Conservation (phyloP, 2,113 vertebrate genomes). For the Cavia aperea region DNA sequence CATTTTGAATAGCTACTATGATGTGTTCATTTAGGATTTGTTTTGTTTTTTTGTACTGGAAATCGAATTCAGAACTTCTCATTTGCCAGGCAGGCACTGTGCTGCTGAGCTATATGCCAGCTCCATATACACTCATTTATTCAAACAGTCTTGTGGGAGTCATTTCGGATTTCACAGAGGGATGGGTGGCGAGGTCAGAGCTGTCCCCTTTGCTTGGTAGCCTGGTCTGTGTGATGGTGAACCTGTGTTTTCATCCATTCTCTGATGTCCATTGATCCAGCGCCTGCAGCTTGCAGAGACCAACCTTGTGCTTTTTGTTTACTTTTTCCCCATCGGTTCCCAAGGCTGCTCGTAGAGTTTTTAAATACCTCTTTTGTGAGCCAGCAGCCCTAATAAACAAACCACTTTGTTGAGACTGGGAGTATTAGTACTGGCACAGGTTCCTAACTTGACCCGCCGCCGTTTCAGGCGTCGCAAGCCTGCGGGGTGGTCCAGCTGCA, state of each 20-base stretch:
- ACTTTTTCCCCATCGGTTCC: conserved; percentile 41
- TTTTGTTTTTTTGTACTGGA: too few relatives aligned
- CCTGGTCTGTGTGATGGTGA: background rate
- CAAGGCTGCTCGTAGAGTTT: conserved; percentile 25
- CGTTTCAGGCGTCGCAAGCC: background rate
- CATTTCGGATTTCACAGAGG: background rate
- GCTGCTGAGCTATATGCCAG: too few relatives aligned
- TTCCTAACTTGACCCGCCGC: background rate
- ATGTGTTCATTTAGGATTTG: background rate
- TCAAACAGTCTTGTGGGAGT: background rate
- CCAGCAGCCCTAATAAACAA: conserved; percentile 55
- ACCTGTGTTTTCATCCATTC: background rate
- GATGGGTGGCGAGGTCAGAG: background rate
- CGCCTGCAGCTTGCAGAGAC: background rate
- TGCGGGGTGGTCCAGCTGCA: background rate
- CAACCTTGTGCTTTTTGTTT: conserved; percentile 32
- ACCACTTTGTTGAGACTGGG: conserved; percentile 60
- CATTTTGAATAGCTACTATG: background rate
- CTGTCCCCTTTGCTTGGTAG: background rate
- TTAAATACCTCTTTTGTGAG: conserved; percentile 63
- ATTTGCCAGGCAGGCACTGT: too few relatives aligned
- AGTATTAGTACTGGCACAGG: conserved; percentile 17
- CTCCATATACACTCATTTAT: background rate
- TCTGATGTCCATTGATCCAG: background rate
- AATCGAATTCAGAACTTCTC: too few relatives aligned